phyloP scores from a whole-genome alignment of 2,797 vertebrate species.

The Cyclopterus lumpus region DNA sequence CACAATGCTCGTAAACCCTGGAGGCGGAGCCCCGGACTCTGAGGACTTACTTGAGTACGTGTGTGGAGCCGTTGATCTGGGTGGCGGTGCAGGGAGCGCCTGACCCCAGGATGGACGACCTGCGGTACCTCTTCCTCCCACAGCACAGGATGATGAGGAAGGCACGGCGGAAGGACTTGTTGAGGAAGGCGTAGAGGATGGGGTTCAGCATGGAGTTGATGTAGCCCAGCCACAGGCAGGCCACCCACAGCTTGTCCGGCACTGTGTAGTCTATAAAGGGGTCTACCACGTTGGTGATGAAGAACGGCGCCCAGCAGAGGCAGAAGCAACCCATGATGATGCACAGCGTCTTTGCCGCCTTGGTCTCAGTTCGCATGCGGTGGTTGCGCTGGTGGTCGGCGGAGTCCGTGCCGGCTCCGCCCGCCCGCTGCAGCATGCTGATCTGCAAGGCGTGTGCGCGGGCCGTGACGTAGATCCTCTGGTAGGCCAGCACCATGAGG shows the following conservation, averaged over 20 bases:
- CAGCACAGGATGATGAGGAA: slow-evolving; percentile 99
- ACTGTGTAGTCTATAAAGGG: slow-evolving; percentile 96
- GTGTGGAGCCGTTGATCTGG: slow-evolving; percentile 96
- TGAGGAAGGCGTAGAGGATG: slow-evolving; percentile 99
- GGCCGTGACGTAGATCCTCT: slow-evolving; percentile 97
- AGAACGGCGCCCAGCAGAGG: slow-evolving; percentile 99
- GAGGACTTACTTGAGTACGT: slow-evolving; percentile 94
- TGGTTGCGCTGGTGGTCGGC: slow-evolving; percentile 92
- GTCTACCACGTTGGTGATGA: slow-evolving; percentile 97
- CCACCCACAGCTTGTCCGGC: slow-evolving; percentile 92
- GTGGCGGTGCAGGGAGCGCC: slow-evolving; percentile 90
- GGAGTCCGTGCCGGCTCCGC: slow-evolving; percentile 78
- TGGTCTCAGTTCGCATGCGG: slow-evolving; percentile 97
- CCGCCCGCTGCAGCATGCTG: slow-evolving; percentile 91
- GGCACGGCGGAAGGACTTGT: slow-evolving; percentile 99
- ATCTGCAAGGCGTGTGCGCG: slow-evolving; percentile 94
- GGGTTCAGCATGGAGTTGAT: slow-evolving; percentile 99
- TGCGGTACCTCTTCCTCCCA: slow-evolving; percentile 91
- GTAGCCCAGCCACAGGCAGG: slow-evolving; percentile 98
- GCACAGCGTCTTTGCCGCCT: slow-evolving; percentile 97
- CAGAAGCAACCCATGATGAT: slow-evolving; percentile 99
- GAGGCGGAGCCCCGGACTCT: not conserved
- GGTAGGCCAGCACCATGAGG: slow-evolving; percentile 98
- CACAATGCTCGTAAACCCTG: no score
- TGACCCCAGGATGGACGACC: slow-evolving; percentile 91